These are phyloP conservation scores for Rutpela maculata DNA, from an alignment of 2,888 invertebrate species.

Conservation along the genomic window DNA sequence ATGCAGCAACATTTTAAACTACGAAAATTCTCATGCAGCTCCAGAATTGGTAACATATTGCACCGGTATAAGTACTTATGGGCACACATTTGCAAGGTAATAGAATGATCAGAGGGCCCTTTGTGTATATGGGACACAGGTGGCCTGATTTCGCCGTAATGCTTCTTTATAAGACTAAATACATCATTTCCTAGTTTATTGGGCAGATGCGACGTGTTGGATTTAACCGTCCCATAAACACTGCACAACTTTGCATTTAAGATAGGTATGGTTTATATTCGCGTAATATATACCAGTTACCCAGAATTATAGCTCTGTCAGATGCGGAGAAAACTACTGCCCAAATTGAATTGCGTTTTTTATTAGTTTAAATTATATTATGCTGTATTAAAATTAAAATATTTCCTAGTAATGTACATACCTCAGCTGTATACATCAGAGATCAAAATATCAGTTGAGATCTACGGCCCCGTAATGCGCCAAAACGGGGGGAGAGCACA, in stretches of 20 bases:
- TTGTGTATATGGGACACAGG: conserved; percentile 58
- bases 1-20: background rate
- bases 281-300: conserved; percentile 1
- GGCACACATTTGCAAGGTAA: conserved; percentile 53
- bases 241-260: conserved; percentile 22
- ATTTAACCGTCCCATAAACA: conserved; percentile 40
- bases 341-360: background rate
- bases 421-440: too few species aligned
- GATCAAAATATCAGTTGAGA: too few species aligned
- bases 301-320: background rate
- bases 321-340: background rate
- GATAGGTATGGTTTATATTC: conserved; percentile 23
- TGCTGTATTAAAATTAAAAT: too few species aligned
- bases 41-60: conserved; percentile 25
- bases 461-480: too few species aligned
- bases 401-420: too few species aligned
- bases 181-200: conserved; percentile 62
- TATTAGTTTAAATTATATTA: too few species aligned
- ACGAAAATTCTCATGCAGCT: background rate
- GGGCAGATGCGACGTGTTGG: conserved; percentile 59
- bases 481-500: too few species aligned
- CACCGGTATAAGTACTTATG: conserved; percentile 30
- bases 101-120: conserved; percentile 53
- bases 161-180: conserved; percentile 62
- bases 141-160: conserved; percentile 61